Evolutionary conservation across 2,888 invertebrate genomes (phyloP).

Genomic region (Ormia ochracea): DNA sequence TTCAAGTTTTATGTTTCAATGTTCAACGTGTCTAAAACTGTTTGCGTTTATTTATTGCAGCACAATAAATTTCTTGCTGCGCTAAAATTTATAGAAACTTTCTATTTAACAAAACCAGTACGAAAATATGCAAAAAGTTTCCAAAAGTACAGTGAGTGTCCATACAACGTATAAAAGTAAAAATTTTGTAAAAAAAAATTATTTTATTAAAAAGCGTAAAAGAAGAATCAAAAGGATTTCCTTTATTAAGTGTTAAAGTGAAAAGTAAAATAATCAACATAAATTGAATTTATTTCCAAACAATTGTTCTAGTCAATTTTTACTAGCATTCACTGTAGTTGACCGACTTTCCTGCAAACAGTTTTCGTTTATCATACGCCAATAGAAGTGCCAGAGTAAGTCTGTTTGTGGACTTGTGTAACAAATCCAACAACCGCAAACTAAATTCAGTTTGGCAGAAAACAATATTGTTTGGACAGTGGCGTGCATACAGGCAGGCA

Average conservation of each 20-base stretch:
- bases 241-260: too few species aligned
- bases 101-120: background rate
- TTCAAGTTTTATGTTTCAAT: conserved; percentile 13
- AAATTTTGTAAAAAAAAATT: too few species aligned
- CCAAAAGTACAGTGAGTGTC: background rate
- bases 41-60: conserved; percentile 58
- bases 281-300: too few species aligned
- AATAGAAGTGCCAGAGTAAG: background rate
- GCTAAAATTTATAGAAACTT: conserved; percentile 47
- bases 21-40: conserved; percentile 40
- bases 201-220: too few species aligned
- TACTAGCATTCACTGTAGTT: background rate
- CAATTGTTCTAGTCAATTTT: too few species aligned
- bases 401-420: conserved; percentile 26
- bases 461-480: conserved; percentile 45
- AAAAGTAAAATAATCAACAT: too few species aligned
- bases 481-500: background rate
- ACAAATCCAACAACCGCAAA: conserved; percentile 45
- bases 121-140: conserved; percentile 17
- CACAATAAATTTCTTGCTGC: conserved; percentile 51
- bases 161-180: too few species aligned
- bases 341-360: background rate
- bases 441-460: conserved; percentile 57
- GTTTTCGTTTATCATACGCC: background rate
- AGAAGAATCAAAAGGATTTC: too few species aligned